Evolutionary conservation across 2,888 invertebrate genomes (phyloP).

Genomic region (Microctonus aethiopoides): DNA sequence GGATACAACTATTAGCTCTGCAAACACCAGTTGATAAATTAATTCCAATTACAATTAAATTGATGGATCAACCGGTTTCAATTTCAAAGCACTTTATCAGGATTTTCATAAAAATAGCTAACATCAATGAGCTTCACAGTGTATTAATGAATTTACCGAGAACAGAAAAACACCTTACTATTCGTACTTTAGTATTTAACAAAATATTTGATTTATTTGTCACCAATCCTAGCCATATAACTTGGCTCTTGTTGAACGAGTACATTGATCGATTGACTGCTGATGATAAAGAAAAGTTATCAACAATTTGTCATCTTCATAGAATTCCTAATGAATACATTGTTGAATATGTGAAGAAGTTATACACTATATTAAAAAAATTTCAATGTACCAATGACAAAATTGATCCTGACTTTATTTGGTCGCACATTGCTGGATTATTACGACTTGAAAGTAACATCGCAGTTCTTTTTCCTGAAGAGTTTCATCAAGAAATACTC

Average conservation of each 20-base stretch:
- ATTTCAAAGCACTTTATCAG: conserved; percentile 58
- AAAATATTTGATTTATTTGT: conserved; percentile 41
- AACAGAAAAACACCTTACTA: conserved; percentile 46
- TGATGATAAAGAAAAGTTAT: conserved; percentile 39
- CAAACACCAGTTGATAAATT: conserved; percentile 45
- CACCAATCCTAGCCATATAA: conserved; percentile 34
- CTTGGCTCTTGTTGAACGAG: conserved; percentile 45
- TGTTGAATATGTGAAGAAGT: conserved; percentile 35
- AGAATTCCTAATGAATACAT: conserved; percentile 43
- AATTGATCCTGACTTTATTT: not conserved
- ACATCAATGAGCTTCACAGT: conserved; percentile 34
- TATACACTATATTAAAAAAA: conserved; percentile 39
- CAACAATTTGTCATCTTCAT: not conserved
- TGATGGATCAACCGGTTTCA: conserved; percentile 49
- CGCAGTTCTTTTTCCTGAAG: conserved; percentile 42
- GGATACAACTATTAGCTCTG: conserved; percentile 40
- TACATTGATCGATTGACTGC: conserved; percentile 39
- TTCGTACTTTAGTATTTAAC: conserved; percentile 49
- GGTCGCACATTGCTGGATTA: not conserved
- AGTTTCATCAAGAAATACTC: conserved; percentile 44
- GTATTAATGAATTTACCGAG: conserved; percentile 45
- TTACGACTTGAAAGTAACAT: not conserved
- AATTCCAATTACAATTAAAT: conserved; percentile 39
- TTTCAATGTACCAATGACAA: conserved; percentile 5
- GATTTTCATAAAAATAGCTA: conserved; percentile 45